These are phyloP conservation scores for Epinephelus fuscoguttatus DNA, from an alignment of 2,113 vertebrate genomes.

Conservation along the genomic window DNA sequence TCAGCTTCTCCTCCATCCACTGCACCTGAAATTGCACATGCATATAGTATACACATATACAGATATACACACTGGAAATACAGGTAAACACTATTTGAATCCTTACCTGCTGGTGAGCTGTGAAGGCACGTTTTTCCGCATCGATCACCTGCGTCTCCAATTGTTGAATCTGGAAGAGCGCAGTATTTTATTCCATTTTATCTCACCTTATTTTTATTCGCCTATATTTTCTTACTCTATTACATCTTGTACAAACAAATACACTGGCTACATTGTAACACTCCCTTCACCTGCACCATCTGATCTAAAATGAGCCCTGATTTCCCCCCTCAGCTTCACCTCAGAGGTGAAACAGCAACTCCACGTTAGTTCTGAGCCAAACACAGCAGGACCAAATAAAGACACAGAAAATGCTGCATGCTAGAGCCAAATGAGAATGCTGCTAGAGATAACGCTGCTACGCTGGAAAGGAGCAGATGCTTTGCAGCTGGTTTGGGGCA, in stretches of 20 bases:
- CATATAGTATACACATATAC: not conserved
- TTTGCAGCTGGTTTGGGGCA: slow-evolving; percentile 12
- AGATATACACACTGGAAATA: not conserved
- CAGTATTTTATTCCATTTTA: not conserved
- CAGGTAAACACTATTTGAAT: not conserved
- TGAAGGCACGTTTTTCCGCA: slow-evolving; percentile 92
- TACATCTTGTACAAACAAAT: not conserved
- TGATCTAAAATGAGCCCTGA: not conserved
- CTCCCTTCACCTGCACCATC: not conserved
- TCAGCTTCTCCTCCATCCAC: slow-evolving; percentile 97
- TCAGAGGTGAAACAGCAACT: slow-evolving; percentile 34
- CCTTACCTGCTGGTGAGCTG: slow-evolving; percentile 93
- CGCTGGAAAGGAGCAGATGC: slow-evolving; percentile 26
- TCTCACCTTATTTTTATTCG: not conserved
- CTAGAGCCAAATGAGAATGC: slow-evolving; percentile 22
- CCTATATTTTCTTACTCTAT: not conserved
- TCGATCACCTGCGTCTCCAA: slow-evolving; percentile 95
- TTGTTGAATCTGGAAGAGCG: slow-evolving; percentile 90
- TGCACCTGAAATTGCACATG: slow-evolving; percentile 87
- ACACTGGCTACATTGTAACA: not conserved
- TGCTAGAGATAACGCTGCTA: slow-evolving; percentile 35
- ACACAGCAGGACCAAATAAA: slow-evolving; percentile 62
- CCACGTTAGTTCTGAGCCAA: slow-evolving; percentile 19
- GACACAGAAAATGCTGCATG: slow-evolving; percentile 39
- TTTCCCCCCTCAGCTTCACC: not conserved